A percentile compares a stretch with the other conserved stretches of the same genome.
phyloP scores from a whole-genome alignment of 2,113 vertebrate genomes.

The Strix uralensis region DNA sequence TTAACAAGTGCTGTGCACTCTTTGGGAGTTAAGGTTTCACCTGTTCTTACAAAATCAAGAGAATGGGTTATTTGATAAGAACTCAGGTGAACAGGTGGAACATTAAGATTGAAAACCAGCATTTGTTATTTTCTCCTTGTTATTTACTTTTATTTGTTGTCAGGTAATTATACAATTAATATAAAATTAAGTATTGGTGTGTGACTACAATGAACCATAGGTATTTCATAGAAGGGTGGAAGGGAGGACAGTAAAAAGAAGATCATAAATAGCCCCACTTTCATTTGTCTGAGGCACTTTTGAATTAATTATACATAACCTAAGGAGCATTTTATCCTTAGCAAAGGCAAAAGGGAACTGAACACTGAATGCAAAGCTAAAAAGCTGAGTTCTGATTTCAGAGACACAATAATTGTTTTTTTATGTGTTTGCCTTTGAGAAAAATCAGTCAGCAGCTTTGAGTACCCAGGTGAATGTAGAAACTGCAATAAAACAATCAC shows the following conservation, averaged over 20 bases:
- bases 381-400: slow-evolving; percentile 49
- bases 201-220: neutral
- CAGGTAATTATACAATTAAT: neutral
- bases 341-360: neutral
- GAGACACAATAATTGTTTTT: neutral
- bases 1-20: neutral
- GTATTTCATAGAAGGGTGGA: neutral
- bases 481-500: slow-evolving; percentile 47
- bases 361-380: neutral
- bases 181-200: neutral
- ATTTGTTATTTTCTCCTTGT: neutral
- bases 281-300: neutral
- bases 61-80: neutral
- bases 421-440: slow-evolving; percentile 32
- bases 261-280: neutral
- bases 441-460: slow-evolving; percentile 44
- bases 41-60: neutral
- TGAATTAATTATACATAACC: neutral
- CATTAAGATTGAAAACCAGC: neutral
- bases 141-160: neutral
- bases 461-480: neutral
- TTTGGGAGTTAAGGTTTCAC: neutral
- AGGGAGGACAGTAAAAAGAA: neutral
- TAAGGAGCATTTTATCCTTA: neutral
- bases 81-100: neutral